These are phyloP conservation scores for Oedothorax gibbosus DNA, from an alignment of 1,140 invertebrate genomes.

Conservation along the genomic window DNA sequence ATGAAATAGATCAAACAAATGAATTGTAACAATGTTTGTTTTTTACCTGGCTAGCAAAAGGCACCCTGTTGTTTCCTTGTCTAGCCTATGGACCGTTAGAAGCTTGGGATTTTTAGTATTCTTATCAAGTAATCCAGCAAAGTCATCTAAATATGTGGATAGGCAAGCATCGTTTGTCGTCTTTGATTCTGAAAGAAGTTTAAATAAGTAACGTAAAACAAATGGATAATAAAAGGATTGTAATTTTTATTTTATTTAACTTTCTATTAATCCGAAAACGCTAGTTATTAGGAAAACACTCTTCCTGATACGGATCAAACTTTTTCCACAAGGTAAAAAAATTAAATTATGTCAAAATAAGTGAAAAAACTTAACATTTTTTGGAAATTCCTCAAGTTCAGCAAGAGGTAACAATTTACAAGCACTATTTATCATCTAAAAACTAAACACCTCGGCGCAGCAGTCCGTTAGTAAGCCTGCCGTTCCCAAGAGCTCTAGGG, in stretches of 20 bases:
- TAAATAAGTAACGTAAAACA: too few species aligned
- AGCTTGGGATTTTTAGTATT: constrained; percentile 65
- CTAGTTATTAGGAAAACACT: neutral
- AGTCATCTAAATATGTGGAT: constrained; percentile 62
- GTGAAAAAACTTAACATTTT: too few species aligned
- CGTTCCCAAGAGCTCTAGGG: too few species aligned
- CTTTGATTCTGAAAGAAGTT: constrained; percentile 32
- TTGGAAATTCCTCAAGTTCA: too few species aligned
- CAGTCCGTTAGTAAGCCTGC: too few species aligned
- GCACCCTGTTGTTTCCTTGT: constrained; percentile 72
- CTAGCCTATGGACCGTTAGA: constrained; percentile 72
- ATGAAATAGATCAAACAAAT: too few species aligned
- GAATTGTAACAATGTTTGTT: too few species aligned
- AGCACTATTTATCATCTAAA: too few species aligned
- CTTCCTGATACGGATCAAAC: neutral
- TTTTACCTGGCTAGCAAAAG: constrained; percentile 57
- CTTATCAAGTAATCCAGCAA: constrained; percentile 47
- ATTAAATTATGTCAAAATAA: too few species aligned
- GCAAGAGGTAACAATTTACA: too few species aligned
- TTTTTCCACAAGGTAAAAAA: too few species aligned
- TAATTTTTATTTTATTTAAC: neutral
- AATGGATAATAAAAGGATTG: neutral
- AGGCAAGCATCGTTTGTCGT: constrained; percentile 63
- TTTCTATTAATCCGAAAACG: neutral
- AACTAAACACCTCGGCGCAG: too few species aligned